These are phyloP conservation scores for Dryoscopus gambensis DNA, from an alignment of 2,113 vertebrate genomes.

Conservation along the genomic window DNA sequence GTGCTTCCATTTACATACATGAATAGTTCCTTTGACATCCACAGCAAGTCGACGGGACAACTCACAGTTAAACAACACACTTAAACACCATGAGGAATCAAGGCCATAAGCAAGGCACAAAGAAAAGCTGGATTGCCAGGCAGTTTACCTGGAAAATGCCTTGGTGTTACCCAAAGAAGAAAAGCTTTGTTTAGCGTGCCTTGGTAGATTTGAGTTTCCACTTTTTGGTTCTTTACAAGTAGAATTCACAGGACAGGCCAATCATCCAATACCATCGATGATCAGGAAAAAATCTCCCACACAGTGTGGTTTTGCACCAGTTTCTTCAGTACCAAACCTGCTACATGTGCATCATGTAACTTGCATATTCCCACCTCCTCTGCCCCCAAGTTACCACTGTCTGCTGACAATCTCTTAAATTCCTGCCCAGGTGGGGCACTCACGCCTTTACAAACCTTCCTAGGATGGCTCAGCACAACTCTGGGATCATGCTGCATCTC, in stretches of 20 bases:
- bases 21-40: constrained; percentile 16
- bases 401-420: not conserved
- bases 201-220: not conserved
- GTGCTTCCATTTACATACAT: constrained; percentile 10
- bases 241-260: not conserved
- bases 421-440: not conserved
- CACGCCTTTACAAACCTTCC: not conserved
- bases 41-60: not conserved
- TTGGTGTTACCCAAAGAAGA: not conserved
- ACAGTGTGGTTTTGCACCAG: not conserved
- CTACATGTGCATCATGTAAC: too few relatives aligned
- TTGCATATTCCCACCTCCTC: not conserved
- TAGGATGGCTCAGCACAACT: not conserved
- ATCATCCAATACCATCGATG: not conserved
- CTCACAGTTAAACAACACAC: not conserved
- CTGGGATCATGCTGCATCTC: not conserved
- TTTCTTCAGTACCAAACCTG: not conserved
- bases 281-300: not conserved
- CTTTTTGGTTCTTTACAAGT: not conserved
- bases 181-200: not conserved
- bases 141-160: not conserved
- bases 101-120: not conserved
- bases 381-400: not conserved
- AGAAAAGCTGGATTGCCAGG: not conserved
- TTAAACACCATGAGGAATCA: not conserved